Base-by-base conservation (phyloP, 2,113 vertebrate genomes). In the Lophochroa leadbeateri region DNA sequence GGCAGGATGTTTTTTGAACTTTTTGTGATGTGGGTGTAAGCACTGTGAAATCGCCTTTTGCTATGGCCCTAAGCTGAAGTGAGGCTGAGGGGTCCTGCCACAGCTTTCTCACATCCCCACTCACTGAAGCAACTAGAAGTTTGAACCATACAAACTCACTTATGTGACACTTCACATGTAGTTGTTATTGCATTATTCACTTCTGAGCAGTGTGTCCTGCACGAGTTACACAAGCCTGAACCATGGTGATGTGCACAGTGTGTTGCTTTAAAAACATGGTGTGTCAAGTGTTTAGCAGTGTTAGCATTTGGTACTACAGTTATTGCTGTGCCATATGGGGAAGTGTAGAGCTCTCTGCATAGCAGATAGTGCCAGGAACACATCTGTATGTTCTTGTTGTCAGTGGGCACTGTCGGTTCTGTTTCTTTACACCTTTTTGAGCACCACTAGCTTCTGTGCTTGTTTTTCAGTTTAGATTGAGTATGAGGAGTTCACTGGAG, bases 401-500 rank as follows among this genome's bases (percentile, higher is more conserved):
- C 83, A 67, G 53, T 50, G 47, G 50, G 39, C 85, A 81, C 81
- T 60, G 72, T 87, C 13, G 0, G 12, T 81, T 97, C 90, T 52
- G 14, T 50, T 87, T 95, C 75, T 71, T 94, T 72, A 90, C 64
- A 94, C 70, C 55, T 92, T 93, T 97, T 65, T 87, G 70, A 92
- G 55, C 91, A 85, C 33, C 44, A 44, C 17, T 65, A 61, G 28
- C 35, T 85, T 86, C 57, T 81, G 52, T 28, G 12, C 28, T 88
- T 72, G 50, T 95, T 96, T 97, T 90, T 94, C 37, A 20, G 46
- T 81, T 97, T 84, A 96, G 43, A 94, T 3, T 86, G 43, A 90
- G 76, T 75, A 90, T 41, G 44, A 81, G 65, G 96, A 96, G 81
- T 95, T 97, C 72, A 85, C 37, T 96, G 93, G 91, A 96, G 78